Base-by-base conservation (phyloP, 2,888 invertebrate genomes). In the Apamea epomidion region DNA sequence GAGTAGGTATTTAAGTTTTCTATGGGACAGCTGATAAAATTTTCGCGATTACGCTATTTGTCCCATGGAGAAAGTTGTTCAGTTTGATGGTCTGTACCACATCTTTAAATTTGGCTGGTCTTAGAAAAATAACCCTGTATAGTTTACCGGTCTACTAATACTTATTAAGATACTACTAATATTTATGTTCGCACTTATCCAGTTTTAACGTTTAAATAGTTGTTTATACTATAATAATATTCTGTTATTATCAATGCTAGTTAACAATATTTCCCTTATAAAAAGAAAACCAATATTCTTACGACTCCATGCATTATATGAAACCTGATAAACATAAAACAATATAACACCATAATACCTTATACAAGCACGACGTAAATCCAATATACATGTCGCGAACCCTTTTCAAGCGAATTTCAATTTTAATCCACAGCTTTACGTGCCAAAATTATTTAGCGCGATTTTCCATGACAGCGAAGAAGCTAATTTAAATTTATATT, bases 401-500 rank as follows among this genome's bases (percentile, higher is more conserved):
- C 58, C 21, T 12, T 58, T 67, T 58, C 76, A 74, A 45, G 45
- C 67, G 68, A 85, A 82, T 78, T 83, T 80, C 32, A 62, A 65
- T 78, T 80, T 71, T 87, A 87, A 83, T 72, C 75, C 78, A 7
- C 25, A 51, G 77, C 42, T 72, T 83, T 87, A 74, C n/a, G 75
- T 25, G 18, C 42, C 64, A 78, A 82, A 81, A 80, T 89, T 78
- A 74, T 69, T 54, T 83, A 29, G 42, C 58, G 51, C 32, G 60
- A 54, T 76, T 79, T 81, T 67, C 3, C 70, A 74, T 74, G 65
- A n/a, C 78, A 70, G 62, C 16, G 42, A 60, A 42, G 70, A 76
- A 69, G 71, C 69, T 84, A 85, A 90, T 90, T 84, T 85, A 80
- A 84, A 88, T 88, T 78, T 87, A 88, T 87, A 87, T 87, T 82